Evolutionary conservation across 2,113 vertebrate genomes (phyloP).

Genomic region (Osmerus mordax): DNA sequence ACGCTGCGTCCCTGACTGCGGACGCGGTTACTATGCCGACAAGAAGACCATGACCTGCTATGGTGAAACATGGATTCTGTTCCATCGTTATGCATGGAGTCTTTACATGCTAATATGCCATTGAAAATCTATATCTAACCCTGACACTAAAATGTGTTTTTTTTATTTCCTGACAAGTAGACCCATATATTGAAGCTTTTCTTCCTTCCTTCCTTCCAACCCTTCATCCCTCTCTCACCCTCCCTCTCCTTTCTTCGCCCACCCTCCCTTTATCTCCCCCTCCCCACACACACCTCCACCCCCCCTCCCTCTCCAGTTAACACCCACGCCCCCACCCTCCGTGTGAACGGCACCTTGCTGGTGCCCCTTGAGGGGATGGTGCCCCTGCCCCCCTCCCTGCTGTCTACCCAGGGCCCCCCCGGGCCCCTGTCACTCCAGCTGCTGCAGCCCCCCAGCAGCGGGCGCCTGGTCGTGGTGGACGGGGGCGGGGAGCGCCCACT

Average conservation of each 20-base stretch:
- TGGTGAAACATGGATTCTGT: conserved; percentile 64
- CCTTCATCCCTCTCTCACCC: background rate
- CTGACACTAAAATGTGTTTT: no score
- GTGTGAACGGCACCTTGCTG: conserved; percentile 69
- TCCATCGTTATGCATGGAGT: background rate
- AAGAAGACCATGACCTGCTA: conserved; percentile 71
- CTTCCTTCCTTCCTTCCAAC: background rate
- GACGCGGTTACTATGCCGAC: conserved; percentile 75
- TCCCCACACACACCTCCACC: conserved; percentile 13
- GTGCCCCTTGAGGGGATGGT: conserved; percentile 76
- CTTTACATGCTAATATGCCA: no score
- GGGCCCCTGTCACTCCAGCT: conserved; percentile 71
- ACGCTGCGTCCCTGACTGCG: conserved; percentile 79
- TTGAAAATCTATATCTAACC: no score
- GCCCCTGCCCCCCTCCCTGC: conserved; percentile 65
- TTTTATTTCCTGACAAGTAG: no score
- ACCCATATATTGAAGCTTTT: background rate
- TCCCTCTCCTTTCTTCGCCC: background rate
- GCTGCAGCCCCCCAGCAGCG: conserved; percentile 74
- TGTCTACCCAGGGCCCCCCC: conserved; percentile 64
- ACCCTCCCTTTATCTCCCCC: background rate
- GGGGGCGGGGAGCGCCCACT: conserved; percentile 60
- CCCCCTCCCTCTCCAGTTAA: conserved; percentile 62
- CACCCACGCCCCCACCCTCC: conserved; percentile 58
- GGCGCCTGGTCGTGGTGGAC: conserved; percentile 64